Base-by-base conservation (phyloP, 2,888 invertebrate genomes). In the Strigamia crassipes region DNA sequence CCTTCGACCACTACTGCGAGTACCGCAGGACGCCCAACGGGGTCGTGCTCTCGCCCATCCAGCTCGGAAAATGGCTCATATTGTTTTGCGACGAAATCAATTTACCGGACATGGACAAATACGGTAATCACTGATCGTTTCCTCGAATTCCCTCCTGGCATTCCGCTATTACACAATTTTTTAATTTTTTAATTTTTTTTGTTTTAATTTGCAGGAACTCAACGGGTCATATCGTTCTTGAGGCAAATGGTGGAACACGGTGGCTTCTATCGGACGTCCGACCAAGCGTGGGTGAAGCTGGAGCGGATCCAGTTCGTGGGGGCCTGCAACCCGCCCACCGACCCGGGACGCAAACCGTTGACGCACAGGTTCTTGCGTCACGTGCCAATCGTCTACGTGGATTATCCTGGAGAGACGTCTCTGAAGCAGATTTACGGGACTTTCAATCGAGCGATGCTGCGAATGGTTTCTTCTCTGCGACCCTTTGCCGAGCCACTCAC, bases 61-160 rank as follows among this genome's bases (percentile, higher is more conserved):
- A 95, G 91, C 90, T 98, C 84, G 97, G 97, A 83, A 98, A 97
- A 89, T 99, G 99, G 99, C 90, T 99, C 82, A 96, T 99, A 1
- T 90, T 99, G 73, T 99, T 99, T 92, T 99, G 99, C 88, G 99
- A 99, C 89, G 99, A 99, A 91, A 99, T 99, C 87, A 99, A 99
- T 90, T 92, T 99, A 87, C 99, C 99, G 0, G 97, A 98, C 86
- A 97, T 97, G 95, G 99, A 99, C 88, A 94, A 95, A 86, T 99
- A 98, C 87, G 98, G 97, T 85, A 94, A 94, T 77, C 2, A 21
- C 1, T 10, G 5, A 2, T 78, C 34, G n/a, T n/a, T n/a, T n/a
- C n/a, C n/a, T n/a, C n/a, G 27, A n/a, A 18, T 31, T 80, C 23
- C 51, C 56, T 80, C 46, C 31, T 80, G 56, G 46, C 10, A 80